Conservation (phyloP, 2,113 vertebrate species). For the Rhinichthys klamathensis region DNA sequence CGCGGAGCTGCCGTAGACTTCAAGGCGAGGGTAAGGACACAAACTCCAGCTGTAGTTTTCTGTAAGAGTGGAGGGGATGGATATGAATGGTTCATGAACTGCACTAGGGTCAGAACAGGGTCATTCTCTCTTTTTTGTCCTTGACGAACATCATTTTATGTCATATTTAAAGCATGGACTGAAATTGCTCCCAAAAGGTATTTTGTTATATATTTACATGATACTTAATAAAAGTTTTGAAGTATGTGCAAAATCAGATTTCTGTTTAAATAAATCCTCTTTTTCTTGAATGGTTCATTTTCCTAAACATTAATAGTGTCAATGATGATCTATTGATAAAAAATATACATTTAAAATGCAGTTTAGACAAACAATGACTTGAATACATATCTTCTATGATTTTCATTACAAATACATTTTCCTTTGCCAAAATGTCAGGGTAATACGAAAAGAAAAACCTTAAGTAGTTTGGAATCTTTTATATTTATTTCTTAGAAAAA, state of each 20-base stretch:
- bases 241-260: not conserved
- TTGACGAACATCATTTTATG: not conserved
- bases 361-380: no score
- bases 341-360: no score
- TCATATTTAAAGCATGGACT: not conserved
- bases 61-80: not conserved
- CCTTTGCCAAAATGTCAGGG: no score
- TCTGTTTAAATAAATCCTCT: not conserved
- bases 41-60: not conserved
- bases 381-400: no score
- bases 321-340: no score
- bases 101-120: not conserved
- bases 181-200: not conserved
- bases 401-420: no score
- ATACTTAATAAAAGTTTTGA: not conserved
- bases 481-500: no score
- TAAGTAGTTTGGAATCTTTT: no score
- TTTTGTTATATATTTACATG: not conserved
- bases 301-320: no score
- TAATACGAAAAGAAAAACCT: no score
- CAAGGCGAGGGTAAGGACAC: conserved; percentile 86
- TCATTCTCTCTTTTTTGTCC: not conserved
- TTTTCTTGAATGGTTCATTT: not conserved
- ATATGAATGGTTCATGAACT: not conserved
- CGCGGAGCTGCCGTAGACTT: conserved; percentile 94